A percentile compares a stretch with the other conserved stretches of the same genome.
phyloP scores from a whole-genome alignment of 1,140 invertebrate species.

The Mactra quadrangularis region DNA sequence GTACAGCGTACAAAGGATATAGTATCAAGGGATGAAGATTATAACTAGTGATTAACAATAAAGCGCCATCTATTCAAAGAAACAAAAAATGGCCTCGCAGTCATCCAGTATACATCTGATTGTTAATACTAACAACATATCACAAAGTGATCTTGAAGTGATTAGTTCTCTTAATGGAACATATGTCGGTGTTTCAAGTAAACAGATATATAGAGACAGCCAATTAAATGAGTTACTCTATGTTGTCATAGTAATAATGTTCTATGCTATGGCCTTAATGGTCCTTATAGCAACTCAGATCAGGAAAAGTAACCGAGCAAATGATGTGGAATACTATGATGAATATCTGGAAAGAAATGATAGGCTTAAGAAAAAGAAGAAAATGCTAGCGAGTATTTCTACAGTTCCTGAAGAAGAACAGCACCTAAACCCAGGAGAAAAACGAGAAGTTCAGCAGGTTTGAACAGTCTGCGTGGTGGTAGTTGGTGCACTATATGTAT shows the following conservation, averaged over 20 bases:
- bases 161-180: conserved; percentile 69
- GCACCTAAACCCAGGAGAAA: not conserved
- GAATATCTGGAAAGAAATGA: conserved; percentile 77
- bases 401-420: conserved; percentile 54
- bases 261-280: conserved; percentile 80
- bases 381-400: conserved; percentile 45
- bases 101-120: conserved; percentile 43
- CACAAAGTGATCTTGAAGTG: conserved; percentile 34
- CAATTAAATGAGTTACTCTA: conserved; percentile 79
- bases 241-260: conserved; percentile 81
- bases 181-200: conserved; percentile 65
- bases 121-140: conserved; percentile 41
- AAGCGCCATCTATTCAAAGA: no score
- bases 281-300: conserved; percentile 80
- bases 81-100: not conserved
- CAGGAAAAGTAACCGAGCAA: conserved; percentile 72
- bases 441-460: conserved; percentile 9
- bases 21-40: no score
- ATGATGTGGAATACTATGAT: conserved; percentile 80
- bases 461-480: no score
- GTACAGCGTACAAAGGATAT: no score
- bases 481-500: no score
- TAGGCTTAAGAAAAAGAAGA: conserved; percentile 67
- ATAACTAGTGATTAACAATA: no score
- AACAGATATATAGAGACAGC: conserved; percentile 74